Conservation (phyloP, 2,797 vertebrate species). For the Melanogrammus aeglefinus region DNA sequence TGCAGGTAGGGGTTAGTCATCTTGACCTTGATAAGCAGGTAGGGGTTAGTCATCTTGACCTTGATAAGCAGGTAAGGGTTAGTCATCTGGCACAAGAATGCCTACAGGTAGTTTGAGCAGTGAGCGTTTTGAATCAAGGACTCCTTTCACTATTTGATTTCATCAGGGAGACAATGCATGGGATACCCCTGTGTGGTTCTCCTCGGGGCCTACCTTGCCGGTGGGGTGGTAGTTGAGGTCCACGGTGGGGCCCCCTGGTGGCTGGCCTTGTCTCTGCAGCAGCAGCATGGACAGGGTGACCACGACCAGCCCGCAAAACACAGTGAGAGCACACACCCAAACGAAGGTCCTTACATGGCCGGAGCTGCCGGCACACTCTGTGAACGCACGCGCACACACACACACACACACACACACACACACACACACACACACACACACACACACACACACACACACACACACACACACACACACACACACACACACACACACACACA, state of each 20-base stretch:
- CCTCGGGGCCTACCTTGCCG: slow-evolving; percentile 75
- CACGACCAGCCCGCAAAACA: slow-evolving; percentile 87
- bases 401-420: slow-evolving; percentile 1
- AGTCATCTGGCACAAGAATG: not conserved
- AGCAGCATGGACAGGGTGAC: slow-evolving; percentile 84
- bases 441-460: slow-evolving; percentile 10
- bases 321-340: slow-evolving; percentile 87
- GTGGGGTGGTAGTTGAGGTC: slow-evolving; percentile 69
- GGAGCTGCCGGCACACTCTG: slow-evolving; percentile 79
- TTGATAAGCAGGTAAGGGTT: too few relatives aligned
- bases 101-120: too few relatives aligned
- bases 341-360: slow-evolving; percentile 89
- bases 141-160: too few relatives aligned
- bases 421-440: slow-evolving; percentile 2
- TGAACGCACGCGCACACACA: slow-evolving; percentile 42
- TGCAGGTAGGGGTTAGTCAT: too few relatives aligned
- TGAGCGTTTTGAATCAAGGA: too few relatives aligned
- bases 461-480: slow-evolving; percentile 2
- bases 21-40: not conserved
- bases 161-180: too few relatives aligned
- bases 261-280: slow-evolving; percentile 75
- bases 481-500: slow-evolving; percentile 1
- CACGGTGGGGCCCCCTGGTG: slow-evolving; percentile 68
- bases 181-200: too few relatives aligned
- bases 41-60: too few relatives aligned